A percentile compares a stretch with the other conserved stretches of the same genome.
Evolutionary conservation across 2,888 invertebrate genomes (phyloP).

Genomic region (Monopis laevigella): DNA sequence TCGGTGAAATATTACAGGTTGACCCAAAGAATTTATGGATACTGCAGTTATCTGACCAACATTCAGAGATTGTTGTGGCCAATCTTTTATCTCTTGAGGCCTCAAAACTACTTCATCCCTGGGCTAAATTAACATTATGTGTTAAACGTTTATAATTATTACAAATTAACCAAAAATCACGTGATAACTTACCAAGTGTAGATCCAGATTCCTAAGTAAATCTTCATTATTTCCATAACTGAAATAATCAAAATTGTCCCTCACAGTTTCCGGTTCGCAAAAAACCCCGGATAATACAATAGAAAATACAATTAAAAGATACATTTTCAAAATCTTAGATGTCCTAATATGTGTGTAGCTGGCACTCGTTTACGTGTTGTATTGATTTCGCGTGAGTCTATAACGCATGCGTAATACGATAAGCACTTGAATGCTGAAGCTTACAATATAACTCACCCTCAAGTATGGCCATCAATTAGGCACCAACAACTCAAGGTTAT

Average conservation of each 20-base stretch:
- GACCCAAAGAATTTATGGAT: constrained; percentile 80
- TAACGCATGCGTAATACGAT: no score
- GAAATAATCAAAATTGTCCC: constrained; percentile 56
- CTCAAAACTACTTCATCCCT: constrained; percentile 62
- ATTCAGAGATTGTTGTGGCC: constrained; percentile 68
- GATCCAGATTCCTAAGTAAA: constrained; percentile 44
- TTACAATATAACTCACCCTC: no score
- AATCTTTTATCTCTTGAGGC: constrained; percentile 72
- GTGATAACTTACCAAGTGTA: constrained; percentile 48
- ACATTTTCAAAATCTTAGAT: constrained; percentile 9
- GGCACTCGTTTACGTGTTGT: no score
- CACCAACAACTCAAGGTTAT: no score
- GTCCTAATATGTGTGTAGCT: no score
- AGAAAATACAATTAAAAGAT: constrained; percentile 14
- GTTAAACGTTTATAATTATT: neutral
- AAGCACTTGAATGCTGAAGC: no score
- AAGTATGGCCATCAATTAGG: no score
- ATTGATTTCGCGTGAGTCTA: no score
- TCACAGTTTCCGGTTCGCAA: constrained; percentile 55
- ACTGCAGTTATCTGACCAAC: constrained; percentile 89
- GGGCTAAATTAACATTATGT: constrained; percentile 31
- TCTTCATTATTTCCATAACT: constrained; percentile 52
- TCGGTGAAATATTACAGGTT: constrained; percentile 88
- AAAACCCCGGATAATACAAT: constrained; percentile 28
- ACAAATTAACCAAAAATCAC: neutral